Percentiles rank a stretch among this genome's conserved stretches.
These are phyloP conservation scores for Orthonychiurus folsomi DNA, from an alignment of 2,888 invertebrate species.

Conservation along the genomic window DNA sequence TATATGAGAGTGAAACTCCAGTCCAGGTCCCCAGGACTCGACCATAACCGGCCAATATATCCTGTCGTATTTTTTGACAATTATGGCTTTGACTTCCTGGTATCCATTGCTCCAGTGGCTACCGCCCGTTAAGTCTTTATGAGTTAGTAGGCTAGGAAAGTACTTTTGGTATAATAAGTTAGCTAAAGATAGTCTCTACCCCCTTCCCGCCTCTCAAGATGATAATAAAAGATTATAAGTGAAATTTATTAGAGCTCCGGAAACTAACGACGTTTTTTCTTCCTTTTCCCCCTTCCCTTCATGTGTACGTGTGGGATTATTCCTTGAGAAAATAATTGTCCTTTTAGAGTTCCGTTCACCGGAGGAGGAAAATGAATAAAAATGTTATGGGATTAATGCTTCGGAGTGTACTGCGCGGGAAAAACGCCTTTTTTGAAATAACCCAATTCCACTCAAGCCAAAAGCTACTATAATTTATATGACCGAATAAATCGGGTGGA, in stretches of 20 bases:
- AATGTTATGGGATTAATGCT: too few species aligned
- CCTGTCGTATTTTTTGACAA: constrained; percentile 1
- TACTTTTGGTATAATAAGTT: not conserved
- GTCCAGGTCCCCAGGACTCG: not conserved
- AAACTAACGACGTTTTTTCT: not conserved
- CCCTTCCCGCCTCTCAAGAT: not conserved
- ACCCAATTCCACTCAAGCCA: too few species aligned
- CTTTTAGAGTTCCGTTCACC: too few species aligned
- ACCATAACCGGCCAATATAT: not conserved
- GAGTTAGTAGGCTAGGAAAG: not conserved
- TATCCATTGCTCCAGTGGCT: not conserved
- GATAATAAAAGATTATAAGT: not conserved
- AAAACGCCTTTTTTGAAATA: too few species aligned
- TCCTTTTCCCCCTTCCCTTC: not conserved
- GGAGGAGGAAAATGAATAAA: too few species aligned
- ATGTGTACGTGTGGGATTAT: too few species aligned
- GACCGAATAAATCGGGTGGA: too few species aligned
- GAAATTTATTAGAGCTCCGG: not conserved
- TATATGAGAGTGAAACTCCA: too few species aligned
- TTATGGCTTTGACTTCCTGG: not conserved
- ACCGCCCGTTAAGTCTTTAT: not conserved
- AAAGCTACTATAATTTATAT: too few species aligned
- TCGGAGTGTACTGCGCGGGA: too few species aligned
- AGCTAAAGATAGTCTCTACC: not conserved
- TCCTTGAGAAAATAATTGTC: too few species aligned